Percentiles rank a stretch among this genome's conserved stretches.
Conservation (phyloP, 1,140 invertebrate genomes). For the Leptopilina clavipes region DNA sequence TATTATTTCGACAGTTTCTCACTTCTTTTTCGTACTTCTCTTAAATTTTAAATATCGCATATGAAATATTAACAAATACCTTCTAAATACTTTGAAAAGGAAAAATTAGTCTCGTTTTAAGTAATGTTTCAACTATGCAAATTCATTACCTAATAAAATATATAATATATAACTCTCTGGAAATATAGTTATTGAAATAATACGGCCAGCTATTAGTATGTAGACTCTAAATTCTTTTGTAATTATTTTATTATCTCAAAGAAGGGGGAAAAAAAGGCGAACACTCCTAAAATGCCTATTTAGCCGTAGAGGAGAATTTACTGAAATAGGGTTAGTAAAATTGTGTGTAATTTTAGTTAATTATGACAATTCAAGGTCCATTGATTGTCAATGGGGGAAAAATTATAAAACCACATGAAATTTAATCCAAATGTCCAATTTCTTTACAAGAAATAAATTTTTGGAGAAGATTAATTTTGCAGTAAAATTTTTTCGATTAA, state of each 20-base stretch:
- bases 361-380: background rate
- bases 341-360: background rate
- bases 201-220: background rate
- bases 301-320: background rate
- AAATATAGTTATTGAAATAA: conserved; percentile 26
- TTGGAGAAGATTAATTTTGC: too few species aligned
- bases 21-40: background rate
- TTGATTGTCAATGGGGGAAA: background rate
- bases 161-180: background rate
- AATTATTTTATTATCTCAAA: background rate
- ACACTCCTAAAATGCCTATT: background rate
- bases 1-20: conserved; percentile 12
- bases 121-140: conserved; percentile 10
- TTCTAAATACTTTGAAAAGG: background rate
- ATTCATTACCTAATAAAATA: conserved; percentile 2
- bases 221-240: conserved; percentile 21
- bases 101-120: background rate
- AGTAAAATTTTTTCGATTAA: conserved; percentile 12
- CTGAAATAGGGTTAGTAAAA: background rate
- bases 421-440: too few species aligned
- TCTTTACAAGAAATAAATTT: too few species aligned
- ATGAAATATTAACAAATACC: conserved; percentile 3
- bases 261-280: background rate
- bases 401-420: background rate
- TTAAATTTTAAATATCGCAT: background rate